Evolutionary conservation across 2,113 vertebrate species (phyloP).

Genomic region (Python bivittatus): DNA sequence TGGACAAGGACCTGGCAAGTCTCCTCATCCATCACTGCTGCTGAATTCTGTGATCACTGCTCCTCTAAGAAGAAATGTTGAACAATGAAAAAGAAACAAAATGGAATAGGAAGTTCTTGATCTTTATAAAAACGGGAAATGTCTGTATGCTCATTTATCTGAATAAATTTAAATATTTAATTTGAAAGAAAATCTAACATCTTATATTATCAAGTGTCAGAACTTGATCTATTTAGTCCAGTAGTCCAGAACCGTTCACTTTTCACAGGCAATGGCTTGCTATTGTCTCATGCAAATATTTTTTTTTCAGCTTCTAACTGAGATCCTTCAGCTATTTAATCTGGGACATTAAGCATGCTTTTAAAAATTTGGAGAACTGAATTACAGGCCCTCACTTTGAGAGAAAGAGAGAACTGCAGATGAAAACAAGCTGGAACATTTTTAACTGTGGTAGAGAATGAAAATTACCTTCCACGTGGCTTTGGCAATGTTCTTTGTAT

Average conservation of each 20-base stretch:
- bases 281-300: neutral
- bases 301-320: too few relatives aligned
- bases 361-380: neutral
- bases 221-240: neutral
- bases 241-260: neutral
- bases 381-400: neutral
- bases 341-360: neutral
- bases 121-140: neutral
- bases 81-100: neutral
- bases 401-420: neutral
- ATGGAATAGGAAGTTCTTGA: neutral
- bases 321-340: neutral
- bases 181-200: neutral
- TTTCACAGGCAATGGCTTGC: neutral
- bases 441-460: neutral
- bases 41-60: neutral
- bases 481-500: constrained; percentile 75
- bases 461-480: constrained; percentile 71
- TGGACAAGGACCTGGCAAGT: too few relatives aligned
- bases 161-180: neutral
- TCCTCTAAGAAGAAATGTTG: neutral
- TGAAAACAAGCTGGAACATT: neutral
- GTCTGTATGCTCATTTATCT: neutral
- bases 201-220: too few relatives aligned
- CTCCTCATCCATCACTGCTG: neutral